phyloP scores from a whole-genome alignment of 2,797 vertebrate species.

The Lutjanus campechanus region DNA sequence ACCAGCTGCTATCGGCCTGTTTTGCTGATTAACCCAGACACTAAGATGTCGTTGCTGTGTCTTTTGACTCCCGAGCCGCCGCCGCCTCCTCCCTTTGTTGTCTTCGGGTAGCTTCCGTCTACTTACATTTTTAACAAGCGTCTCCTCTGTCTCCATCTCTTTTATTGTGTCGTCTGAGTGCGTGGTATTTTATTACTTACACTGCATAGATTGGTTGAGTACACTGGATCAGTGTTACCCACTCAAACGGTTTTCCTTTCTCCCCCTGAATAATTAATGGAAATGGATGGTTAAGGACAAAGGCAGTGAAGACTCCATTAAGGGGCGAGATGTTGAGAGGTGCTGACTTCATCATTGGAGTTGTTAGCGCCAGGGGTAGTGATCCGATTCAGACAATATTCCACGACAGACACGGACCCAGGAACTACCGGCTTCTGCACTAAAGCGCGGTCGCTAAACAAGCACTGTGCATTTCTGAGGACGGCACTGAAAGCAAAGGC shows the following conservation, averaged over 20 bases:
- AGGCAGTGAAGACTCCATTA: slow-evolving; percentile 84
- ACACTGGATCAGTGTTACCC: slow-evolving; percentile 86
- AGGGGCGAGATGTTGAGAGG: slow-evolving; percentile 81
- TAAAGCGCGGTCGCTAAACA: slow-evolving; percentile 12
- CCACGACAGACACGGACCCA: neutral
- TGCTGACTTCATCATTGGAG: slow-evolving; percentile 83
- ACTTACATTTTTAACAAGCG: slow-evolving; percentile 87
- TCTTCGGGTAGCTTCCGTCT: slow-evolving; percentile 79
- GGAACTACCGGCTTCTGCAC: slow-evolving; percentile 28
- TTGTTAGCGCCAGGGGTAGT: slow-evolving; percentile 70
- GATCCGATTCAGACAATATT: slow-evolving; percentile 54
- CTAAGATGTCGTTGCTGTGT: slow-evolving; percentile 79
- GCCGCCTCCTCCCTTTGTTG: slow-evolving; percentile 73
- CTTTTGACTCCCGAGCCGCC: slow-evolving; percentile 77
- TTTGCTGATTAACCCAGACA: slow-evolving; percentile 83
- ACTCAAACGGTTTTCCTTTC: slow-evolving; percentile 86
- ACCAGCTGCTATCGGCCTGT: slow-evolving; percentile 82
- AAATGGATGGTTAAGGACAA: slow-evolving; percentile 85
- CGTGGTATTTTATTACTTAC: slow-evolving; percentile 86
- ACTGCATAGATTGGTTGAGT: slow-evolving; percentile 86
- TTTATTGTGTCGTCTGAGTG: slow-evolving; percentile 85
- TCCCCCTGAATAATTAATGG: slow-evolving; percentile 84
- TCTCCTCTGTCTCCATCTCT: slow-evolving; percentile 85
- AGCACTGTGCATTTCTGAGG: slow-evolving; percentile 9
- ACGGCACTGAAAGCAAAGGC: slow-evolving; percentile 1